Base-by-base conservation (phyloP, 2,888 invertebrate species). In the Synanthedon formicaeformis region DNA sequence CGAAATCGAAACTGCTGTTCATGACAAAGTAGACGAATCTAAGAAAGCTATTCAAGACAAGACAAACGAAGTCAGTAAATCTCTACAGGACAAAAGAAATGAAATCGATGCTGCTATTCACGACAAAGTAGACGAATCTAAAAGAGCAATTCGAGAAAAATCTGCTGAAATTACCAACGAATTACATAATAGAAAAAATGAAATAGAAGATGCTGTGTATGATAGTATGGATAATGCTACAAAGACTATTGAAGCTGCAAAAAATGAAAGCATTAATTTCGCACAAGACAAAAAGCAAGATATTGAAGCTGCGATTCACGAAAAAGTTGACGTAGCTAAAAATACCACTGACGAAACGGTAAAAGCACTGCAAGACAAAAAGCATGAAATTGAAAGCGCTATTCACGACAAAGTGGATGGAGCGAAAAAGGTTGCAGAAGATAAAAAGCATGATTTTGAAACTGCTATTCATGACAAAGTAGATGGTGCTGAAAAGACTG, bases 371-470 rank as follows among this genome's bases (percentile, higher is more conserved):
- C 54, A 56, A 8, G 56, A 57, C 48, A 63, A 60, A 53, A 57
- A 57, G 49, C 53, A 62, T 34, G 59, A 62, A 45, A 50, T 54
- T 3, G 56, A 50, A 49, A 55, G 55, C 49, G 56, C 58, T 16
- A 50, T 55, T 23, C 18, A 57, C 8, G 62, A 65, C 18, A 60
- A 63, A 23, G 63, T 64, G 53, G 60, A 62, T 51, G 54, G 60
- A 51, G 61, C 81, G 48, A 65, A 76, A 63, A 60, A 60, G 16
- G 66, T 62, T 50, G 65, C 67, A 10, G 73, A 65, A 12, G 84
- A 87, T 60, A 85, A 85, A 3, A 80, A 84, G 69, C 63, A 71
- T 40, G 75, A 85, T 0, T 84, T 86, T 0, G 81, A 87, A 14
- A 48, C 55, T 27, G 55, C 56, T 23, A 49, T 54, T n/a, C 50